Evolutionary conservation across 1,140 invertebrate genomes (phyloP), one percentile per base, ranked within the genome.

Genomic region (Penaeus chinensis): DNA sequence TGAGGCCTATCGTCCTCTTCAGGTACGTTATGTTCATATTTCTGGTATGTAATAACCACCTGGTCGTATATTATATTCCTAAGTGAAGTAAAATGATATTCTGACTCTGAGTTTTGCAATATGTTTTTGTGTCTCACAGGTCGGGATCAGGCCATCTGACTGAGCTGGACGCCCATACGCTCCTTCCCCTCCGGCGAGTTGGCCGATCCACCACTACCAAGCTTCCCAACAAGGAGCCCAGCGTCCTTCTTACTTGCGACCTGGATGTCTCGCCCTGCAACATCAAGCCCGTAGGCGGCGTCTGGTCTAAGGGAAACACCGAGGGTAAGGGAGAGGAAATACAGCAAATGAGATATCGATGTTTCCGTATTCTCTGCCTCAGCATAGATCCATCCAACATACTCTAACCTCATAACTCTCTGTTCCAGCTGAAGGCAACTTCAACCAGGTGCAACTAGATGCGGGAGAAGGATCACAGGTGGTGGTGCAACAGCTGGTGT

Each of bases 1-100:
- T 47, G 60, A 82, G 32, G 32, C 86, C 86, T 71, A 87, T 87
- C 62, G 86, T 87, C 20, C 78, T 87, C 71, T 82, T 63, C 80
- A 87, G 85, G 85, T 87, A 76, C 4, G 24, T 74, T 37, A 0
- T 19, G 71, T 37, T 32, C 19, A 27, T 77, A 16, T 76, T 20
- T 22, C 20, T 13, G 18, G n/a, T 0, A 24, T 47, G 5, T 32
- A 7, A 32, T 7, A 62, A 32, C 10, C 16, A 62, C 7, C 1
- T 16, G 20, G 77, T 47, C 22, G 61, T 19, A 24, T 82, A 18
- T 0, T 82, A 13, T 47, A 11, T 7, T 62, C 18, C 0, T 19
- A 65, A 22, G 18, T 8, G 42, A 22, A 8, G 24, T 78, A 78
- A 42, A 78, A 27, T 78, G 20, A 22, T 32, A 32, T 10, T 47